Evolutionary conservation across 2,797 vertebrate genomes (phyloP).

Genomic region (Telmatherina bonti): DNA sequence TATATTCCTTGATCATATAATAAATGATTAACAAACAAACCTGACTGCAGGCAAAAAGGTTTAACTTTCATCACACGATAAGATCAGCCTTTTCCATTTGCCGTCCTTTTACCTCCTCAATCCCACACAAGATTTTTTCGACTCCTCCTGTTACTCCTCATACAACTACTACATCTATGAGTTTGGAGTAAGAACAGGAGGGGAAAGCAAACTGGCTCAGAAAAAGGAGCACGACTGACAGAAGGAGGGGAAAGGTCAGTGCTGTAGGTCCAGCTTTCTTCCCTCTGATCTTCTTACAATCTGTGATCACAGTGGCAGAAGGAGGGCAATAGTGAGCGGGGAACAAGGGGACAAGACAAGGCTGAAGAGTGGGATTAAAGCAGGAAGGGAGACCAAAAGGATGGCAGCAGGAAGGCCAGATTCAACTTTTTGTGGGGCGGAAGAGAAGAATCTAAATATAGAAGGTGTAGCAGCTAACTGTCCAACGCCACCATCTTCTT

Average conservation of each 20-base stretch:
- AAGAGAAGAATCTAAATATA: conserved; percentile 41
- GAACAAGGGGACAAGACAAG: conserved; percentile 15
- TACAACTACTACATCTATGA: conserved; percentile 6
- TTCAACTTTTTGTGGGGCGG: conserved; percentile 6
- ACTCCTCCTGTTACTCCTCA: no score
- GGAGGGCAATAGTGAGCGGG: conserved; percentile 63
- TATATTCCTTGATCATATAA: not conserved
- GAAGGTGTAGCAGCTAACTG: no score
- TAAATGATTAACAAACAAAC: not conserved
- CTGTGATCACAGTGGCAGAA: conserved; percentile 75
- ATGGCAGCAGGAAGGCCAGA: conserved; percentile 1
- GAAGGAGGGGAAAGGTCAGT: conserved; percentile 65
- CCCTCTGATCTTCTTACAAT: conserved; percentile 70
- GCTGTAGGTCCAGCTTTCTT: conserved; percentile 50
- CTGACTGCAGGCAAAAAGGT: not conserved
- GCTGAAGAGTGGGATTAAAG: not conserved
- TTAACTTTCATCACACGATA: not conserved
- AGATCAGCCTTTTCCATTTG: not conserved
- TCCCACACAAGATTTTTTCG: no score
- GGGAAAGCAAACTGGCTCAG: conserved; percentile 39
- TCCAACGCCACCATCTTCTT: no score
- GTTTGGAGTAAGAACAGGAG: not conserved
- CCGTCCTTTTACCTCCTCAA: not conserved
- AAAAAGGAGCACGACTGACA: conserved; percentile 18
- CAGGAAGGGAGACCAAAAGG: conserved; percentile 8